Conservation (phyloP, 2,888 invertebrate genomes). For the Agriotes lineatus region DNA sequence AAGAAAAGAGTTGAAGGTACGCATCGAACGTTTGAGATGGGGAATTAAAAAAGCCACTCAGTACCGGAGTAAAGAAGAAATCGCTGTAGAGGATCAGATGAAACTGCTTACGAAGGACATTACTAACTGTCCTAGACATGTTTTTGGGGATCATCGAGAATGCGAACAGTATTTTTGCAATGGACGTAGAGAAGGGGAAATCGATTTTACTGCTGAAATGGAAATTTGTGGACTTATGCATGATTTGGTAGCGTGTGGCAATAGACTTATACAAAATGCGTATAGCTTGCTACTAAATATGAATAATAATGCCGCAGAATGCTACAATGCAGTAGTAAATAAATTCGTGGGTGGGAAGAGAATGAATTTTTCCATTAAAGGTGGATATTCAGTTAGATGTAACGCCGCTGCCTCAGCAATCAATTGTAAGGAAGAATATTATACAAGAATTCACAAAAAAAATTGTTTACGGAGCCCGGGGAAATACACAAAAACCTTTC, state of each 20-base stretch:
- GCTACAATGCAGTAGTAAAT: no score
- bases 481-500: no score
- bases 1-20: not conserved
- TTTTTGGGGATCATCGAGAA: not conserved
- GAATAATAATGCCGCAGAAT: slow-evolving; percentile 20
- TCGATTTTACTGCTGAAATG: not conserved
- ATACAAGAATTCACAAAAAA: no score
- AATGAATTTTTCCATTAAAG: no score
- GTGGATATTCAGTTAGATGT: no score
- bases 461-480: no score
- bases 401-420: no score
- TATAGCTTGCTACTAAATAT: slow-evolving; percentile 22
- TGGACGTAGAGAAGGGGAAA: not conserved
- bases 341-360: no score
- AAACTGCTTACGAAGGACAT: not conserved
- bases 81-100: not conserved
- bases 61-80: not conserved
- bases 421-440: no score
- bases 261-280: slow-evolving; percentile 15
- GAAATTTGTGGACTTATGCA: no score
- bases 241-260: no score
- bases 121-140: not conserved
- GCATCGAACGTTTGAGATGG: not conserved
- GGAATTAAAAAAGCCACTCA: not conserved
- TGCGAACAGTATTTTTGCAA: not conserved